Conservation (phyloP, 2,113 vertebrate genomes). For the Brachyhypopomus gauderio region DNA sequence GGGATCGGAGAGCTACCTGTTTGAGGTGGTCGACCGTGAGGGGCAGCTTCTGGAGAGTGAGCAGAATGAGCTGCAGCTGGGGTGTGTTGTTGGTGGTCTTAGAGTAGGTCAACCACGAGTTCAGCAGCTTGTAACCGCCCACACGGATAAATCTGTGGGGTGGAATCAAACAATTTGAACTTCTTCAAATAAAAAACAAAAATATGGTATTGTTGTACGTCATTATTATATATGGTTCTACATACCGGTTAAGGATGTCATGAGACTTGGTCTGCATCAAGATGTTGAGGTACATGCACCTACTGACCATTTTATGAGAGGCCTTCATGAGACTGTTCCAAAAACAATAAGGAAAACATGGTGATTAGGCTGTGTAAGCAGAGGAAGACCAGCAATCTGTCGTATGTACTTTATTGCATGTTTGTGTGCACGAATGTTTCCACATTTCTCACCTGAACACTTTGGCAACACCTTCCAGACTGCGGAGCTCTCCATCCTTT, state of each 20-base stretch:
- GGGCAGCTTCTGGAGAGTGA: constrained; percentile 90
- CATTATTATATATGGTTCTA: neutral
- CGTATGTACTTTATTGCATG: neutral
- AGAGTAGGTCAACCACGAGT: constrained; percentile 89
- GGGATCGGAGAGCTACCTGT: constrained; percentile 74
- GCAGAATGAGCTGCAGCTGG: constrained; percentile 88
- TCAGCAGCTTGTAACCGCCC: constrained; percentile 90
- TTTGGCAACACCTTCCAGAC: constrained; percentile 87
- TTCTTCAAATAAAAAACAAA: neutral
- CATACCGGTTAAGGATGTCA: constrained; percentile 86
- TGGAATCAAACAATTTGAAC: neutral
- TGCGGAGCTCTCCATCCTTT: constrained; percentile 91
- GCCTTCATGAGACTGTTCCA: constrained; percentile 89
- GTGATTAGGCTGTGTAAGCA: neutral
- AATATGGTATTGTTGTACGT: neutral
- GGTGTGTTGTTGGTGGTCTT: constrained; percentile 88
- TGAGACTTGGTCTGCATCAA: constrained; percentile 90
- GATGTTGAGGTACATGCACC: constrained; percentile 96
- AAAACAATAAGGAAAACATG: neutral
- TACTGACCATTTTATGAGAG: constrained; percentile 92
- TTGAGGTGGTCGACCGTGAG: constrained; percentile 95
- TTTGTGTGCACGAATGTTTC: neutral
- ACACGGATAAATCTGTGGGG: constrained; percentile 84
- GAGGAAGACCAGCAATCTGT: neutral
- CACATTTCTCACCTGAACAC: constrained; percentile 83